Conservation (phyloP, 2,797 vertebrate genomes). For the Melanotaenia boesemani region DNA sequence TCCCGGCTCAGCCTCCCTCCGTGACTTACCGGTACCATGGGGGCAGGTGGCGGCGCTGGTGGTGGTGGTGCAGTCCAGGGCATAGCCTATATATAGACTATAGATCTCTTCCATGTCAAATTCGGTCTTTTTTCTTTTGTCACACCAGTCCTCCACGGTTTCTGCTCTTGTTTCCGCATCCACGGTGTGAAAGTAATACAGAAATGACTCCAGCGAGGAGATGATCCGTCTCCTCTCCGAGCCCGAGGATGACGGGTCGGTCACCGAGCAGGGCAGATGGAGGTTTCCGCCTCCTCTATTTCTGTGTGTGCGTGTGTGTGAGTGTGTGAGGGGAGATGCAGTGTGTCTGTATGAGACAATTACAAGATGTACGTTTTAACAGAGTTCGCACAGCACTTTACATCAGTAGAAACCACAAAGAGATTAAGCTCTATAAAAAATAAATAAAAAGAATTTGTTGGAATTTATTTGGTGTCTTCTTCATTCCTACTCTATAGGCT, state of each 20-base stretch:
- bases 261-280: conserved; percentile 80
- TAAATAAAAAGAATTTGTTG: too few species aligned
- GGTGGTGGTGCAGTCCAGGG: conserved; percentile 77
- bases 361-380: not conserved
- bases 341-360: conserved; percentile 25
- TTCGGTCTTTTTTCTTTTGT: not conserved
- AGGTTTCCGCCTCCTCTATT: conserved; percentile 67
- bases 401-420: not conserved
- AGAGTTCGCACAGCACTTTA: not conserved
- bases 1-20: conserved; percentile 9
- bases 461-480: too few species aligned
- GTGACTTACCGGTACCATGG: conserved; percentile 74
- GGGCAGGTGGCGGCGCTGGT: conserved; percentile 48
- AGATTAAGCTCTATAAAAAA: not conserved
- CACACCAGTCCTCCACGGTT: not conserved
- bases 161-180: not conserved
- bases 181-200: conserved; percentile 7
- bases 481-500: too few species aligned
- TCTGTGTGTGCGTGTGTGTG: conserved; percentile 9
- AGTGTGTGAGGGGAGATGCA: conserved; percentile 27
- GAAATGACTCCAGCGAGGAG: conserved; percentile 14
- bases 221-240: conserved; percentile 51
- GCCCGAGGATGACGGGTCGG: conserved; percentile 77
- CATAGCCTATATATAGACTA: conserved; percentile 70
- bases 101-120: conserved; percentile 16